Percentiles rank a stretch among this genome's conserved stretches.
These are phyloP conservation scores for Ichneumon xanthorius DNA, from an alignment of 2,888 invertebrate species.

Conservation along the genomic window DNA sequence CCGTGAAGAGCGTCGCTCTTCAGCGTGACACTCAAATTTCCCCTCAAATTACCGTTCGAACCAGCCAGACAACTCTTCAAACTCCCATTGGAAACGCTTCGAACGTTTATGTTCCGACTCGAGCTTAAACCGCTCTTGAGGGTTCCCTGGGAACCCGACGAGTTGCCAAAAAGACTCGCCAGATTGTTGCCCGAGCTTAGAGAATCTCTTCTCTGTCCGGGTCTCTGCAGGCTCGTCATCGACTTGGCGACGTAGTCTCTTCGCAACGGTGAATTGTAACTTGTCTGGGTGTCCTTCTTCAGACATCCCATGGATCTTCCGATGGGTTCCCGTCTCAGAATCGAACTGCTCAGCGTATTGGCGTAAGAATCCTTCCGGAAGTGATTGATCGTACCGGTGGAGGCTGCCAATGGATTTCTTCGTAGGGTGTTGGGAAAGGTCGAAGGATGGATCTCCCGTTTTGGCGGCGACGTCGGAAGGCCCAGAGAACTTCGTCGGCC, in stretches of 20 bases:
- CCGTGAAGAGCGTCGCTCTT: constrained; percentile 79
- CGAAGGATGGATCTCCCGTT: constrained; percentile 89
- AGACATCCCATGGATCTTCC: constrained; percentile 81
- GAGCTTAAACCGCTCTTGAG: constrained; percentile 86
- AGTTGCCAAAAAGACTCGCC: constrained; percentile 74
- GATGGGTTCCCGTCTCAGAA: constrained; percentile 85
- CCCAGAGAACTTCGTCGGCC: constrained; percentile 69
- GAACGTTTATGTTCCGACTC: constrained; percentile 76
- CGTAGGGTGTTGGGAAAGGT: constrained; percentile 90
- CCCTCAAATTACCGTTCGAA: constrained; percentile 78
- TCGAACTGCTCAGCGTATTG: constrained; percentile 67
- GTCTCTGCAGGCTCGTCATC: constrained; percentile 80
- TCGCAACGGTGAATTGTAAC: constrained; percentile 79
- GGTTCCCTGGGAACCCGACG: constrained; percentile 78
- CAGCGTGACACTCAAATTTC: constrained; percentile 80
- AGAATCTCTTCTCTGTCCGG: constrained; percentile 72
- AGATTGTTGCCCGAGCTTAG: constrained; percentile 70
- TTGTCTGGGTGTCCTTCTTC: constrained; percentile 78
- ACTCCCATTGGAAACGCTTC: constrained; percentile 74
- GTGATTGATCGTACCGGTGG: constrained; percentile 81
- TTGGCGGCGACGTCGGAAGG: constrained; percentile 86
- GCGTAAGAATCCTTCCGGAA: constrained; percentile 75
- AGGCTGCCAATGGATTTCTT: constrained; percentile 86
- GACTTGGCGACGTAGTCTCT: constrained; percentile 83
- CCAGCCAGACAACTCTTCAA: constrained; percentile 80